Conservation (phyloP, 2,113 vertebrate species). For the Rhinoptilus africanus region DNA sequence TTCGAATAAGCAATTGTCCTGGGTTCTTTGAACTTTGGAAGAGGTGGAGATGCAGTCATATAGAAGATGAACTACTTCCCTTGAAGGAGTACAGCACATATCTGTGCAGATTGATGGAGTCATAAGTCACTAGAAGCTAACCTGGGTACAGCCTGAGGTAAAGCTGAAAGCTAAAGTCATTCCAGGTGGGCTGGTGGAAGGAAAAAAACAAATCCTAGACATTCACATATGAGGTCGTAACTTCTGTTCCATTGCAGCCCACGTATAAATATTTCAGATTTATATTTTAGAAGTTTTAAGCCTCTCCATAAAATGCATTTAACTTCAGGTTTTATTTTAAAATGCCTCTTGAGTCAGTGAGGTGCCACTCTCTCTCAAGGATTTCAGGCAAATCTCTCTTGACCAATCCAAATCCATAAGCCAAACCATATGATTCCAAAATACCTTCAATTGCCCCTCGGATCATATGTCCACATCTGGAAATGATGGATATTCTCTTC, state of each 20-base stretch:
- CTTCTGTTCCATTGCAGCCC: slow-evolving; percentile 26
- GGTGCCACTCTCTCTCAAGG: background rate
- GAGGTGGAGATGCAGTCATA: slow-evolving; percentile 41
- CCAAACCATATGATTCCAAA: slow-evolving; percentile 30
- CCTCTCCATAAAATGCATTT: slow-evolving; percentile 39
- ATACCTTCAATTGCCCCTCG: slow-evolving; percentile 40
- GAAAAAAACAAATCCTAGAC: slow-evolving; percentile 19
- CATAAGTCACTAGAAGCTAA: slow-evolving; percentile 58
- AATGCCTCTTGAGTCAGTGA: slow-evolving; percentile 15
- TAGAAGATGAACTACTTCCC: slow-evolving; percentile 61
- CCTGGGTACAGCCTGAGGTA: slow-evolving; percentile 42
- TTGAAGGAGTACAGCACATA: slow-evolving; percentile 35
- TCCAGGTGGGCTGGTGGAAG: slow-evolving; percentile 45
- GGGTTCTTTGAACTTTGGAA: slow-evolving; percentile 37
- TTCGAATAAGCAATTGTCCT: slow-evolving; percentile 10
- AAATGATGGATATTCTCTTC: slow-evolving; percentile 23
- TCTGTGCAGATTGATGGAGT: slow-evolving; percentile 44
- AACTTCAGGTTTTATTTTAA: slow-evolving; percentile 51
- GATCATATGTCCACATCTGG: slow-evolving; percentile 44
- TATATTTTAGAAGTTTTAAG: slow-evolving; percentile 52
- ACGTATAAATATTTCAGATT: slow-evolving; percentile 59
- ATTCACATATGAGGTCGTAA: slow-evolving; percentile 43
- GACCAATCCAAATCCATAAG: slow-evolving; percentile 38
- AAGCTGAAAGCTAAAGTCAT: slow-evolving; percentile 61
- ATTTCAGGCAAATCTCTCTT: slow-evolving; percentile 17